Percentiles rank a stretch among this genome's conserved stretches.
Conservation (phyloP, 2,113 vertebrate genomes). For the Trichomycterus rosablanca region DNA sequence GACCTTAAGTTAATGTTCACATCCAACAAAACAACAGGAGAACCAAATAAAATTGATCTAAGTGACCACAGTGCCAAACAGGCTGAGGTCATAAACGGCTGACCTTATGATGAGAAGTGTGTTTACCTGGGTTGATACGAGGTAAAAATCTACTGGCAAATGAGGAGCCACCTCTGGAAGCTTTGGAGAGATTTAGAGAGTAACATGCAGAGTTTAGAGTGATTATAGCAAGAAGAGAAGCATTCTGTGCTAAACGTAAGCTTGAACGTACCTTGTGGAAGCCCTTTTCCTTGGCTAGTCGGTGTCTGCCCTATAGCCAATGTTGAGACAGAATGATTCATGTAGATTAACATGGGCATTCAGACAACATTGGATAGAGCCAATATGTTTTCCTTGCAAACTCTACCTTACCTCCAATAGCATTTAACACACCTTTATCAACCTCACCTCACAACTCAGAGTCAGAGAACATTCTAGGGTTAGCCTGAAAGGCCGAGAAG, state of each 20-base stretch:
- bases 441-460: no score
- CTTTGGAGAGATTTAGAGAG: slow-evolving; percentile 81
- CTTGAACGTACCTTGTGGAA: slow-evolving; percentile 69
- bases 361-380: slow-evolving; percentile 8
- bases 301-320: slow-evolving; percentile 74
- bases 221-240: no score
- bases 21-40: no score
- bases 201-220: slow-evolving; percentile 50
- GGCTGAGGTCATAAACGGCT: no score
- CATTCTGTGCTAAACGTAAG: not conserved
- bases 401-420: no score
- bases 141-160: slow-evolving; percentile 66
- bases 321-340: slow-evolving; percentile 51
- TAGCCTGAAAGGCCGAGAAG: no score
- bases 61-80: no score
- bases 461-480: no score
- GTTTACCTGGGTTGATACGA: slow-evolving; percentile 71
- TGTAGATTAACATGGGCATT: slow-evolving; percentile 19
- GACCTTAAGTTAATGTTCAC: no score
- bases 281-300: slow-evolving; percentile 66
- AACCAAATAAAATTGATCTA: no score
- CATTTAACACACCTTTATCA: no score
- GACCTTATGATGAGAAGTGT: no score
- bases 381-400: slow-evolving; percentile 2
- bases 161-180: slow-evolving; percentile 65